Evolutionary conservation across 2,113 vertebrate genomes (phyloP).

Genomic region (Hemiscyllium ocellatum): DNA sequence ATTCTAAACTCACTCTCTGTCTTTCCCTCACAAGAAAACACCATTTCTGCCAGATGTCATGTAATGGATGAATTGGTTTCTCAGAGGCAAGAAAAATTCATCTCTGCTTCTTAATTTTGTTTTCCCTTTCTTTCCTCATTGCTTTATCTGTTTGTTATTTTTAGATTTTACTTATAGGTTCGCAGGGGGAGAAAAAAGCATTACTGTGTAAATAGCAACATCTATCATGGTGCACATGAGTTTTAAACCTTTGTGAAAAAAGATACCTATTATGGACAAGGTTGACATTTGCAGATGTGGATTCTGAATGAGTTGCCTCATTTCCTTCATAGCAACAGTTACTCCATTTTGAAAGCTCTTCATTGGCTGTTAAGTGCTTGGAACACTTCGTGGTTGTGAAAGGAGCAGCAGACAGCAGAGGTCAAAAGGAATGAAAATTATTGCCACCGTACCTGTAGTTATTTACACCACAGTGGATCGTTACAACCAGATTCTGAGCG

Average conservation of each 20-base stretch:
- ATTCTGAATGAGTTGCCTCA: neutral
- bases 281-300: neutral
- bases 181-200: neutral
- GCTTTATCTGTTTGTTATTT: neutral
- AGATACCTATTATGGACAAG: neutral
- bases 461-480: too few relatives aligned
- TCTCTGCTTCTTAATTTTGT: neutral
- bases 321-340: neutral
- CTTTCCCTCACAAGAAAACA: neutral
- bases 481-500: too few relatives aligned
- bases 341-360: neutral
- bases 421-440: too few relatives aligned
- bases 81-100: neutral
- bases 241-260: neutral
- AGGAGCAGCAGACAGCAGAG: too few relatives aligned
- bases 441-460: too few relatives aligned
- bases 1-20: neutral
- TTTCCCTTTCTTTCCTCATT: neutral
- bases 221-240: neutral
- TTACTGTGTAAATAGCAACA: neutral
- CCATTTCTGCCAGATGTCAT: neutral
- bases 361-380: neutral
- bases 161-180: neutral
- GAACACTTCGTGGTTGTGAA: neutral
- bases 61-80: neutral